Percentiles rank a stretch among this genome's conserved stretches.
Conservation (phyloP, 2,113 vertebrate species). For the Pituophis catenifer region DNA sequence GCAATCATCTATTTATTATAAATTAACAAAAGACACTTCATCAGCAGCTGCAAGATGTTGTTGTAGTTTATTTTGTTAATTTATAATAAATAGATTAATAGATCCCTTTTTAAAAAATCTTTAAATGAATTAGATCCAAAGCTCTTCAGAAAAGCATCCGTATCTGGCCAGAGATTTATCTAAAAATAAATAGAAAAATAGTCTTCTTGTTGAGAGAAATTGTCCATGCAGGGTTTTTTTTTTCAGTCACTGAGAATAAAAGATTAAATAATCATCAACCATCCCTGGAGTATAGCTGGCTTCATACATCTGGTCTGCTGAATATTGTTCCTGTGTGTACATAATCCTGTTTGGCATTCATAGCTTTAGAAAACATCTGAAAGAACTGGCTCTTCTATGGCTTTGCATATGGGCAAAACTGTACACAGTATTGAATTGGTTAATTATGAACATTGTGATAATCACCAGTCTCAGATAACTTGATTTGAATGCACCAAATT, state of each 20-base stretch:
- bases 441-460: neutral
- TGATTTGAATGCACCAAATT: neutral
- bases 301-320: neutral
- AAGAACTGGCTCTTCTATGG: neutral
- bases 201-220: neutral
- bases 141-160: neutral
- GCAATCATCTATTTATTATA: neutral
- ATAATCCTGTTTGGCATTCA: neutral
- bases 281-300: neutral
- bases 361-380: neutral
- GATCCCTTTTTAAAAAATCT: neutral
- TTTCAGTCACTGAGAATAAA: neutral
- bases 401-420: neutral
- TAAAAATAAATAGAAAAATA: neutral
- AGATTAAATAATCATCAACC: neutral
- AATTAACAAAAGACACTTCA: neutral
- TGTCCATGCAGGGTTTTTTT: neutral
- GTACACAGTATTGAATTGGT: neutral
- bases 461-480: accelerated
- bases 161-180: neutral
- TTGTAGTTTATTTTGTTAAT: neutral
- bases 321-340: neutral
- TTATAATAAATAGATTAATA: neutral
- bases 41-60: neutral
- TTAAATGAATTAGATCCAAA: neutral